Percentiles rank a stretch among this genome's conserved stretches.
Evolutionary conservation across 2,113 vertebrate genomes (phyloP).

Genomic region (Desmodus rotundus): DNA sequence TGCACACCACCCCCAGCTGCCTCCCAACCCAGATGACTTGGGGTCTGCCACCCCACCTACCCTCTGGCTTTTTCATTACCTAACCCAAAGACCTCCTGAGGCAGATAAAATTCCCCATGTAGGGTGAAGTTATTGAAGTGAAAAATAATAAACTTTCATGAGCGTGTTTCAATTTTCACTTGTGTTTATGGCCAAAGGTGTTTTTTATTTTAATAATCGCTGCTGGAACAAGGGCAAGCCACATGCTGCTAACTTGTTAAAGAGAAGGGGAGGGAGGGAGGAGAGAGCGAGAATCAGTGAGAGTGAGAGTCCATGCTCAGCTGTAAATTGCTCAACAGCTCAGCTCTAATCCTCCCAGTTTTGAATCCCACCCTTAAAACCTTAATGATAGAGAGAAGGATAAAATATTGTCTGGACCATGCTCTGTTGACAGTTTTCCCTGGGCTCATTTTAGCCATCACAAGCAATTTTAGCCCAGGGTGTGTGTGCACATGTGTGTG

Average conservation of each 20-base stretch:
- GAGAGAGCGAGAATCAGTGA: neutral
- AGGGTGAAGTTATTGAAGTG: slow-evolving; percentile 68
- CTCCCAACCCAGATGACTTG: slow-evolving; percentile 15
- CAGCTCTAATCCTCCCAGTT: slow-evolving; percentile 75
- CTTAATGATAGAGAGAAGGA: slow-evolving; percentile 75
- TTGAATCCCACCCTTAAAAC: slow-evolving; percentile 78
- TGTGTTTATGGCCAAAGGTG: slow-evolving; percentile 76
- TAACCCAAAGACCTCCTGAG: slow-evolving; percentile 58
- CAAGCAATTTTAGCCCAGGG: slow-evolving; percentile 73
- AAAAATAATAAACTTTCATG: slow-evolving; percentile 73
- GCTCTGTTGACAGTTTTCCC: slow-evolving; percentile 74
- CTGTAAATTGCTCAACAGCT: slow-evolving; percentile 74
- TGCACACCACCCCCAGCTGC: neutral
- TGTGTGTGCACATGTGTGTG: neutral
- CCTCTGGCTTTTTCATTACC: slow-evolving; percentile 58
- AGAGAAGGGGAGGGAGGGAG: neutral
- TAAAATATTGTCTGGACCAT: slow-evolving; percentile 77
- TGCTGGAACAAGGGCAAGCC: slow-evolving; percentile 72
- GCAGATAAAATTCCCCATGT: slow-evolving; percentile 35
- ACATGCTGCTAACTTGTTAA: slow-evolving; percentile 67
- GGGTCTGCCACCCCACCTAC: neutral
- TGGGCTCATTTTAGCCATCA: slow-evolving; percentile 74
- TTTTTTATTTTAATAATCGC: slow-evolving; percentile 75
- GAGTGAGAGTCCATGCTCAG: slow-evolving; percentile 12
- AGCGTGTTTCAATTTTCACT: slow-evolving; percentile 74